Base-by-base conservation (phyloP, 2,113 vertebrate genomes). In the Caracal caracal region DNA sequence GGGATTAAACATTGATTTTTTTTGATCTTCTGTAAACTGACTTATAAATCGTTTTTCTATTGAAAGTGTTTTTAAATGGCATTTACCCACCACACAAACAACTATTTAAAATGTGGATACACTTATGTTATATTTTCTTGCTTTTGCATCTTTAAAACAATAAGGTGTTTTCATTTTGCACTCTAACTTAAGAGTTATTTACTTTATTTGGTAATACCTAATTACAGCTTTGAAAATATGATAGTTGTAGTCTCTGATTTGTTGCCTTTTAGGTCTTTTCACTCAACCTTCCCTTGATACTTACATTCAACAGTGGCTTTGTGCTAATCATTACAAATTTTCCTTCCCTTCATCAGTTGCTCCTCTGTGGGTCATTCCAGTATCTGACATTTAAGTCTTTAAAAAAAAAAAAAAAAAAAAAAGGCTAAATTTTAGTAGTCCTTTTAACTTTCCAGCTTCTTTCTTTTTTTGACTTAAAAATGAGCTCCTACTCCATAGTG, bases 111-210 rank as follows among this genome's bases (percentile, higher is more conserved):
- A 73, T 87, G 63, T 88, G 37, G 88, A 73, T 92, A 28, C 79
- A 40, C 92, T 97, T 98, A 90, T 95, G 97, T 97, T 96, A 26
- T 98, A 96, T 98, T 98, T 81, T 97, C 97, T 97, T 98, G 24
- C 35, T 98, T 98, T 98, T 98, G 98, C 97, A 97, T 98, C 98
- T 98, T 94, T 96, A 94, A 96, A 95, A 96, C 61, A 90, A 73
- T n/a, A 96, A 97, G 97, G 96, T 98, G 96, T 87, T 98, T 98
- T 94, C 86, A 93, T 98, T 98, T 98, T 99, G 98, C 98, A 99
- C 98, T 98, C 97, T 97, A 98, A 98, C 56, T 97, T 97, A 97
- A 98, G 93, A 94, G 81, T 95, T 91, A 94, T 98, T 92, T 96
- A 97, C 68, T 97, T 93, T 95, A 61, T 97, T 98, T 97, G 94